Base-by-base conservation (phyloP, 2,888 invertebrate genomes). In the Lithophane leautieri region DNA sequence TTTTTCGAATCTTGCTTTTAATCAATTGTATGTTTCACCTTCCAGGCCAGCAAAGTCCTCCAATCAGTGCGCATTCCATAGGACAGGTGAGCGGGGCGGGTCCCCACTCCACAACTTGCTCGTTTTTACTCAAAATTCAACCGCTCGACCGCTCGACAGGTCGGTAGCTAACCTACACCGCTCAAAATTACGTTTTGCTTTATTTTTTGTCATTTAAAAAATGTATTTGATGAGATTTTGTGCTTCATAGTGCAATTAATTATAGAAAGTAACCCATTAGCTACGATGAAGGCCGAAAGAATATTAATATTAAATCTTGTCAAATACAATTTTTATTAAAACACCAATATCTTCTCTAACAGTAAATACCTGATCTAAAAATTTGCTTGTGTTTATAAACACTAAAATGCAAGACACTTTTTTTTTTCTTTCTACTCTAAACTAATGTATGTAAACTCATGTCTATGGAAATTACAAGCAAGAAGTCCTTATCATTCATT, bases 41-140 rank as follows among this genome's bases (percentile, higher is more conserved):
- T 97, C 2, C 97, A 98, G 98, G 97, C 97, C 91, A 98, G 98
- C 94, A 98, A 98, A 97, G 97, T 98, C 72, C 96, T 98, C 60
- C 97, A 97, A 87, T 98, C 98, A 40, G 97, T 97, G 76, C 97
- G 98, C 86, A 97, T 98, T 87, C 98, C 98, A 81, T 97, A 98
- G 94, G 97, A 97, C 87, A 81, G 89, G 90, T 77, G 85, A 78
- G 73, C 60, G 86, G 86, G 87, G 85, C 68, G 7, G 7, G 42
- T 25, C 85, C 83, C 85, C 85, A 73, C 67, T 47, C 67, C 60
- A 79, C 77, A 68, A 0, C 50, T 34, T 19, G 47, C 14, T 28
- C 54, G 44, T 8, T 22, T 47, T 8, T 7, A n/a, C 34, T 56
- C 19, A 77, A 74, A 42, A 22, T 65, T 56, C 63, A 22, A 76